Evolutionary conservation across 1,140 invertebrate species (phyloP).

Genomic region (Cotesia typhae): DNA sequence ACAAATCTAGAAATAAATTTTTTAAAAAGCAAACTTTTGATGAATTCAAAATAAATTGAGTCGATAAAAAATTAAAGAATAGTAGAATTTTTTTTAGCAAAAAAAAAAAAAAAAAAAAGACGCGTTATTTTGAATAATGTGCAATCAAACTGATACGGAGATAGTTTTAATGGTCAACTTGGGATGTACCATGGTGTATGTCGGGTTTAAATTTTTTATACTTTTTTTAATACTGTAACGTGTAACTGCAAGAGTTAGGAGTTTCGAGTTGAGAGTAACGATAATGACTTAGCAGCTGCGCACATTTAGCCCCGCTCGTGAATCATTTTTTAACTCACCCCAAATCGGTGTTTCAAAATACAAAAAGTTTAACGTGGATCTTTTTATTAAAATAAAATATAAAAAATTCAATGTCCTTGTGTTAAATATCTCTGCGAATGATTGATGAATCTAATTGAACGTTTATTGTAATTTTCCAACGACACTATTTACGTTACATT

Average conservation of each 20-base stretch:
- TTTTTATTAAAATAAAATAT: constrained; percentile 6
- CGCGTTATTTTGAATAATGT: neutral
- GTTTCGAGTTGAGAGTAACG: constrained; percentile 32
- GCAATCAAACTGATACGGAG: neutral
- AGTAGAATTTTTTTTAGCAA: neutral
- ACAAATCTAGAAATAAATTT: neutral
- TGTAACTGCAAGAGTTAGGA: constrained; percentile 32
- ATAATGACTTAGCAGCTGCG: constrained; percentile 56
- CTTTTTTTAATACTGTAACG: constrained; percentile 13
- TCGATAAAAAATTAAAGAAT: neutral
- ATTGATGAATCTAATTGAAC: no score
- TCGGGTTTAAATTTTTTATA: constrained; percentile 30
- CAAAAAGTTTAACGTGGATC: constrained; percentile 25
- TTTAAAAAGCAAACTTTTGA: no score
- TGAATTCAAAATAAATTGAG: no score
- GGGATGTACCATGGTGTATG: constrained; percentile 17
- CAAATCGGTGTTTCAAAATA: constrained; percentile 52
- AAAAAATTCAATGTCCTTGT: neutral
- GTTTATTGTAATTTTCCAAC: no score
- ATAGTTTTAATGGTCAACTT: constrained; percentile 12
- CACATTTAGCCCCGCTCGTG: constrained; percentile 33
- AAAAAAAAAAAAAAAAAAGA: no score
- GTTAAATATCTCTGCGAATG: neutral
- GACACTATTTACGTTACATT: neutral
- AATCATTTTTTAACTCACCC: constrained; percentile 58